A percentile compares a stretch with the other conserved stretches of the same genome.
Evolutionary conservation across 2,888 invertebrate genomes (phyloP).

Genomic region (Ecdyonurus torrentis): DNA sequence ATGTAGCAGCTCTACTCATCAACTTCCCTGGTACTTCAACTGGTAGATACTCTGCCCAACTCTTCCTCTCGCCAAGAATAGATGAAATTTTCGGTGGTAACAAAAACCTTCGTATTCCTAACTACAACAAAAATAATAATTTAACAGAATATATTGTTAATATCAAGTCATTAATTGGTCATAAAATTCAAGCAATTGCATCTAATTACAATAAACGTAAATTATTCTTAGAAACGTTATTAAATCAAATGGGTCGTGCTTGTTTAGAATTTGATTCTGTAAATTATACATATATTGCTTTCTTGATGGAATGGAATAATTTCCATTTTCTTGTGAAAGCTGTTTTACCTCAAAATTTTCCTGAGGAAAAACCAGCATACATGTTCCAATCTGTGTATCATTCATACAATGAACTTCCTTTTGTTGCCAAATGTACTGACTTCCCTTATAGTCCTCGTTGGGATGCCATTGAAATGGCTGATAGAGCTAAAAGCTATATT

Average conservation of each 20-base stretch:
- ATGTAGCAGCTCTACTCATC: slow-evolving; percentile 37
- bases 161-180: not conserved
- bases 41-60: slow-evolving; percentile 38
- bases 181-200: not conserved
- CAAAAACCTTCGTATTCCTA: not conserved
- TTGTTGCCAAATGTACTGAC: slow-evolving; percentile 15
- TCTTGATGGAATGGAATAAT: slow-evolving; percentile 42
- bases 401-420: slow-evolving; percentile 22
- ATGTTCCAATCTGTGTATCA: slow-evolving; percentile 27
- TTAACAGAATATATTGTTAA: not conserved
- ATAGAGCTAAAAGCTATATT: not conserved
- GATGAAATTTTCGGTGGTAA: slow-evolving; percentile 30
- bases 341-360: slow-evolving; percentile 24
- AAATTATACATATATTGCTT: slow-evolving; percentile 30
- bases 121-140: not conserved
- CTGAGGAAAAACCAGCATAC: slow-evolving; percentile 23
- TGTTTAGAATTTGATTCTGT: slow-evolving; percentile 33
- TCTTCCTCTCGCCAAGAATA: slow-evolving; percentile 32
- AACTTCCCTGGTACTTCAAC: slow-evolving; percentile 36
- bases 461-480: slow-evolving; percentile 24
- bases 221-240: slow-evolving; percentile 28
- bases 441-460: slow-evolving; percentile 27
- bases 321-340: slow-evolving; percentile 45
- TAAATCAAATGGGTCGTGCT: slow-evolving; percentile 25
- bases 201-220: slow-evolving; percentile 16